These are phyloP conservation scores for Apodemia duryi DNA, from an alignment of 2,888 invertebrate genomes.

Conservation along the genomic window DNA sequence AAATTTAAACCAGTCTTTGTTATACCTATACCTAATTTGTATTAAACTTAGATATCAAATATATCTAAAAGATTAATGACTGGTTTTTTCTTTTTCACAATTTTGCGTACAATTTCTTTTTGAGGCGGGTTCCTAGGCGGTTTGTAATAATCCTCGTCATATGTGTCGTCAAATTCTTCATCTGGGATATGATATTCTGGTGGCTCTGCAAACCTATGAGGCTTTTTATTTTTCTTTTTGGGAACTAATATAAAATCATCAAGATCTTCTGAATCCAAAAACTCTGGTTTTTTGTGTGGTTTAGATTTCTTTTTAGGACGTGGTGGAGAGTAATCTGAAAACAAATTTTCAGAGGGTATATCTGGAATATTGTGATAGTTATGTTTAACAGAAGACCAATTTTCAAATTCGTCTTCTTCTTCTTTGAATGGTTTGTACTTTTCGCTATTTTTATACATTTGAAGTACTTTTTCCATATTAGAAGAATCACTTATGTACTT, in stretches of 20 bases:
- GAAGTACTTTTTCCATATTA: constrained; percentile 52
- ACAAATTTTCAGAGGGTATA: constrained; percentile 47
- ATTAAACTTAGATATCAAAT: constrained; percentile 61
- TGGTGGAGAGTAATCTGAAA: constrained; percentile 49
- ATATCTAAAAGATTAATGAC: constrained; percentile 64
- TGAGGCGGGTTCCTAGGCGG: constrained; percentile 43
- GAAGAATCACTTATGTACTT: constrained; percentile 50
- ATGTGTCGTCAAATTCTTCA: constrained; percentile 56
- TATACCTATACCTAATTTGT: constrained; percentile 53
- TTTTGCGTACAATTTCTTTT: constrained; percentile 59
- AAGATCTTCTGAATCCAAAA: constrained; percentile 47
- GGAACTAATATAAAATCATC: constrained; percentile 66
- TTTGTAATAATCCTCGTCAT: constrained; percentile 46
- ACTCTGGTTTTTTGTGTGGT: constrained; percentile 53
- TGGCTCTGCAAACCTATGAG: constrained; percentile 44
- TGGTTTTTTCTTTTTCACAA: constrained; percentile 62
- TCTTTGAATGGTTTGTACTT: constrained; percentile 48
- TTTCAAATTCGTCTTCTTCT: constrained; percentile 46
- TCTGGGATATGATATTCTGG: constrained; percentile 53
- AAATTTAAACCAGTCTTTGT: constrained; percentile 19
- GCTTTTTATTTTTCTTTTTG: constrained; percentile 62
- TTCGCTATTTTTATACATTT: constrained; percentile 42
- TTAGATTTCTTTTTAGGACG: constrained; percentile 59
- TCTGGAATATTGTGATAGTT: constrained; percentile 51
- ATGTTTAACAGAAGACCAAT: constrained; percentile 40